Percentiles rank a stretch among this genome's conserved stretches.
These are phyloP conservation scores for Porites divaricata DNA, from an alignment of 92 coral and sea anemone species.

Conservation along the genomic window DNA sequence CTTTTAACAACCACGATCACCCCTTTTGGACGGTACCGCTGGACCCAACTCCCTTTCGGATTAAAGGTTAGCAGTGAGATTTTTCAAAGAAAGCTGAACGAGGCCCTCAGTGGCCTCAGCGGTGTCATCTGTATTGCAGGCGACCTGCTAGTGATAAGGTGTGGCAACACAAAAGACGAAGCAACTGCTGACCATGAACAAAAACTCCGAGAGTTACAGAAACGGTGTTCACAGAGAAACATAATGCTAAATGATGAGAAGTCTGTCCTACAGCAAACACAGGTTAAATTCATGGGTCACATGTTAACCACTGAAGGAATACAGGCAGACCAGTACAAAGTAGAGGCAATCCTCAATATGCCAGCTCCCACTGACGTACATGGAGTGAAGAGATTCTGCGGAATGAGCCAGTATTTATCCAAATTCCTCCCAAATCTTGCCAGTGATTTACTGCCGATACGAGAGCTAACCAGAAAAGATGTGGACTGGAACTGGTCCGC, in stretches of 20 bases:
- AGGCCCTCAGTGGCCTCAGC: conserved; percentile 33
- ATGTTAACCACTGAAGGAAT: conserved; percentile 45
- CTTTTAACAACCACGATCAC: conserved; percentile 35
- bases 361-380: too few species aligned
- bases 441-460: too few species aligned
- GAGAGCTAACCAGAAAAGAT: too few species aligned
- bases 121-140: conserved; percentile 45
- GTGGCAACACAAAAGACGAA: conserved; percentile 32
- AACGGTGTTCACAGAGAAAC: neutral
- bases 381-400: too few species aligned
- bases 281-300: conserved; percentile 44
- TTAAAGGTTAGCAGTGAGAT: conserved; percentile 36
- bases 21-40: conserved; percentile 47
- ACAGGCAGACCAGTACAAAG: conserved; percentile 23
- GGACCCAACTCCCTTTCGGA: conserved; percentile 44
- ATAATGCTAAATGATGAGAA: neutral
- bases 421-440: too few species aligned
- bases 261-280: conserved; percentile 1
- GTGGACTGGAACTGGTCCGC: too few species aligned
- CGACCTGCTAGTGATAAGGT: conserved; percentile 37
- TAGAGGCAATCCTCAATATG: too few species aligned
- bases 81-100: conserved; percentile 41
- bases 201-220: neutral
- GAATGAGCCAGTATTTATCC: too few species aligned
- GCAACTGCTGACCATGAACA: neutral